phyloP scores from a whole-genome alignment of 2,797 vertebrate genomes.

The Onychomys torridus region DNA sequence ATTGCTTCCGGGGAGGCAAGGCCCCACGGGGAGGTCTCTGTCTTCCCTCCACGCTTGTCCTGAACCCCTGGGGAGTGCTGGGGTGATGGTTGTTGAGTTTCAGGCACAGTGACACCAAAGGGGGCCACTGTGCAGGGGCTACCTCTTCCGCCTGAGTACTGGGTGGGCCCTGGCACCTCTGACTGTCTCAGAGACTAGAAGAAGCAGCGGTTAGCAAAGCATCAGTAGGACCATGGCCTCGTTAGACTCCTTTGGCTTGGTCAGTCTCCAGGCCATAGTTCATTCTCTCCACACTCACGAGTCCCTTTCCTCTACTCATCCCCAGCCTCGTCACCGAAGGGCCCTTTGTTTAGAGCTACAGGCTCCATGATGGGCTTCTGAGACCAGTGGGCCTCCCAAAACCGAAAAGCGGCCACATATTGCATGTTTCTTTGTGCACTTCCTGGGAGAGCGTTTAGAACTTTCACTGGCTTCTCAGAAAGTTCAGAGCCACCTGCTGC shows the following conservation, averaged over 20 bases:
- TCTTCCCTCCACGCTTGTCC: background rate
- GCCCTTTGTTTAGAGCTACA: background rate
- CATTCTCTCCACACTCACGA: background rate
- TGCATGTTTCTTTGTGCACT: background rate
- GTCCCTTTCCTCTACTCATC: background rate
- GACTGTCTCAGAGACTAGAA: background rate
- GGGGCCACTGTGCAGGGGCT: background rate
- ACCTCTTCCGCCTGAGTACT: background rate
- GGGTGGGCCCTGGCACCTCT: background rate
- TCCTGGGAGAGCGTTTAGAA: constrained; percentile 47
- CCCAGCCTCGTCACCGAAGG: background rate
- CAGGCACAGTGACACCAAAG: background rate
- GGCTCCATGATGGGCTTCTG: background rate
- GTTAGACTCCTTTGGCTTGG: background rate
- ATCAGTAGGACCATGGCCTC: background rate
- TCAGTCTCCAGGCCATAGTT: constrained; percentile 10
- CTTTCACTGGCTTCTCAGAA: constrained; percentile 47
- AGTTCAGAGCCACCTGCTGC: background rate
- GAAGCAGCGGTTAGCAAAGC: background rate
- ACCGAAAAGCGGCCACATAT: background rate
- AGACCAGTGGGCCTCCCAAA: background rate
- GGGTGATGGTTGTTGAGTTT: background rate
- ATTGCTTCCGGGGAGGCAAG: background rate
- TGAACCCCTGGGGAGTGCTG: background rate
- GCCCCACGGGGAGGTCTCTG: too few species aligned